phyloP scores from a whole-genome alignment of 2,113 vertebrate genomes.

The rat (Rattus norvegicus) region GRCr8 NC_086028.1:15085001-15085500 shows the following conservation, averaged over 20 bases:
- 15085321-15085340: not conserved
- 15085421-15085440: conserved; percentile 62
- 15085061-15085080: not conserved
- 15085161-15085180: conserved; percentile 29
- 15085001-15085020: not conserved
- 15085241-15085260: too few relatives aligned
- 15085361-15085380: conserved; percentile 71
- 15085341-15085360: not conserved
- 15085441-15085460: not conserved
- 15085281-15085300: not conserved
- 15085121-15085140: not conserved
- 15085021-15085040: rapidly evolving
- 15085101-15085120: not conserved
- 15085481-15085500: conserved; percentile 78
- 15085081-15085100: not conserved
- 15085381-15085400: conserved; percentile 34
- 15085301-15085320: not conserved
- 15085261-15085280: not conserved
- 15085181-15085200: conserved; percentile 26
- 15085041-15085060: not conserved
- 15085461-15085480: conserved; percentile 80
- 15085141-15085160: not conserved
- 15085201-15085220: not conserved
- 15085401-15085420: not conserved
- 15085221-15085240: not conserved